Percentiles rank a stretch among this genome's conserved stretches.
phyloP scores from a whole-genome alignment of 2,113 vertebrate species.

The Xiphorhynchus elegans region DNA sequence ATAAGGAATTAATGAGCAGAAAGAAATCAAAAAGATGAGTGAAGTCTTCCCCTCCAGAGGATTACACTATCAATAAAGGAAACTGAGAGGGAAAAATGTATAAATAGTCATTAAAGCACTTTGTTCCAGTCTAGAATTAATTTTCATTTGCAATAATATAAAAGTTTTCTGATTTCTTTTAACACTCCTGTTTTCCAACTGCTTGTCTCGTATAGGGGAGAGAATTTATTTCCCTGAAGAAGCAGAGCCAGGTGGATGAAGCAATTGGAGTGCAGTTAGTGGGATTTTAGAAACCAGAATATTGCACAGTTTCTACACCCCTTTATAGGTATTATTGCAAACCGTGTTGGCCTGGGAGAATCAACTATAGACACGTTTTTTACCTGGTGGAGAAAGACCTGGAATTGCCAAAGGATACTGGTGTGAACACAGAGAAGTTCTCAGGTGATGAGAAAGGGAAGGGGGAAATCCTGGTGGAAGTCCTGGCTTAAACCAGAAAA shows the following conservation, averaged over 20 bases:
- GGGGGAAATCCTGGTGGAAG: background rate
- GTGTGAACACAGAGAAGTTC: background rate
- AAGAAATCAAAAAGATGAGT: background rate
- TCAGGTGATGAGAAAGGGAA: background rate
- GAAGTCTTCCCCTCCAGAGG: background rate
- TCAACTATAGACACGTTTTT: background rate
- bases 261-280: background rate
- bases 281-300: background rate
- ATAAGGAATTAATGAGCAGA: background rate
- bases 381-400: background rate
- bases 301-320: accelerated
- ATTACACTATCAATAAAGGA: background rate
- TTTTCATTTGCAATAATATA: background rate
- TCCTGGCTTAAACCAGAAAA: background rate
- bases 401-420: background rate
- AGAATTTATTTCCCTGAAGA: background rate
- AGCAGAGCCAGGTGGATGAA: background rate
- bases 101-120: background rate
- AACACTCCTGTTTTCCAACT: background rate
- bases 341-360: background rate
- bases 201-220: background rate
- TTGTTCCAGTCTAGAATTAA: background rate
- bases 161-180: background rate
- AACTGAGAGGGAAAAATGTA: background rate
- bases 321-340: background rate